These are phyloP conservation scores for Stenolophus ochropezus DNA, from an alignment of 2,888 invertebrate genomes.

Conservation along the genomic window DNA sequence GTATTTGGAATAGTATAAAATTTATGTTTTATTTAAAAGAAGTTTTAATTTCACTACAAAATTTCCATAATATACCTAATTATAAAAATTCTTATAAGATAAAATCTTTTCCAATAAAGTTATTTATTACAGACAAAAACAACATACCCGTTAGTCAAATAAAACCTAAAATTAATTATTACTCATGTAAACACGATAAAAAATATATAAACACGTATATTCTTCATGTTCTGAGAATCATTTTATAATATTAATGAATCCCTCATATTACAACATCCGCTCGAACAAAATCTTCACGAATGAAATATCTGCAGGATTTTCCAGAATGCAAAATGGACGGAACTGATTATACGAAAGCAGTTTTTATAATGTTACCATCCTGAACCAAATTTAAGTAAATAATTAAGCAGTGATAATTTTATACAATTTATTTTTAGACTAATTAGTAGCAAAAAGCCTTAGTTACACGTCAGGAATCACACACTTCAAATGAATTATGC, in stretches of 20 bases:
- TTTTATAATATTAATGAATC: slow-evolving; percentile 26
- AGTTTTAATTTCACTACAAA: too few species aligned
- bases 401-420: slow-evolving; percentile 21
- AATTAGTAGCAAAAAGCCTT: not conserved
- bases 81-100: too few species aligned
- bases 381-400: not conserved
- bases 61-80: too few species aligned
- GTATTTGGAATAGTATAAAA: too few species aligned
- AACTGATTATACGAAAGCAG: slow-evolving; percentile 33
- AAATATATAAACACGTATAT: slow-evolving; percentile 3
- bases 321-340: slow-evolving; percentile 34
- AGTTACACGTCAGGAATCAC: too few species aligned
- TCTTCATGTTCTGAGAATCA: not conserved
- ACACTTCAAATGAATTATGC: too few species aligned
- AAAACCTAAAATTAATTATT: slow-evolving; percentile 32
- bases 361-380: slow-evolving; percentile 14
- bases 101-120: too few species aligned
- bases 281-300: not conserved
- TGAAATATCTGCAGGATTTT: slow-evolving; percentile 31
- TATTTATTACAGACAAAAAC: not conserved
- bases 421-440: not conserved
- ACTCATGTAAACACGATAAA: slow-evolving; percentile 6
- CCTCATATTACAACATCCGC: slow-evolving; percentile 21
- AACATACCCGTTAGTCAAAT: slow-evolving; percentile 14
- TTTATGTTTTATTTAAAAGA: too few species aligned